Evolutionary conservation across 2,797 vertebrate species (phyloP).

Genomic region (Enteromius anoplus): DNA sequence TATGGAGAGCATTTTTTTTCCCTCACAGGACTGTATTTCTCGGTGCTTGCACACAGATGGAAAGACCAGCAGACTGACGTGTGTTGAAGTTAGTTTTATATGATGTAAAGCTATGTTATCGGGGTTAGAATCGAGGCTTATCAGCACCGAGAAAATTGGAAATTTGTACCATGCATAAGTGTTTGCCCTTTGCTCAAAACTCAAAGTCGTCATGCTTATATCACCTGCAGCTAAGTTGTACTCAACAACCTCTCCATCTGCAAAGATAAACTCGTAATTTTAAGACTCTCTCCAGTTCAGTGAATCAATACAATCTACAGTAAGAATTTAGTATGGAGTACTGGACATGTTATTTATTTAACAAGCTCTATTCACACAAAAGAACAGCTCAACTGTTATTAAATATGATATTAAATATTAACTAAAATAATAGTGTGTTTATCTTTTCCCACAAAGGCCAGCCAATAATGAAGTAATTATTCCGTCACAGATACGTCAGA

Average conservation of each 20-base stretch:
- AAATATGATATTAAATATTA: neutral
- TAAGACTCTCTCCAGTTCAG: slow-evolving; percentile 24
- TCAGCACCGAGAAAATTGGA: slow-evolving; percentile 37
- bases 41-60: neutral
- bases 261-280: slow-evolving; percentile 26
- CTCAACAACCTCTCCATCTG: slow-evolving; percentile 7
- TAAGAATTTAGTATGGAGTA: slow-evolving; percentile 5
- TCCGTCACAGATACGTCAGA: slow-evolving; percentile 3
- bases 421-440: neutral
- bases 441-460: neutral
- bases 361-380: neutral
- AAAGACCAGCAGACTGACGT: neutral
- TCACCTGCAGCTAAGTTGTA: slow-evolving; percentile 28
- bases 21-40: neutral
- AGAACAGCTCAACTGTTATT: neutral
- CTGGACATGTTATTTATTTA: neutral
- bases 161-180: slow-evolving; percentile 22
- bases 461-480: slow-evolving; percentile 11
- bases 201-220: slow-evolving; percentile 23
- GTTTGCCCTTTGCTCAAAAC: slow-evolving; percentile 47
- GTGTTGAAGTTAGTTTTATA: neutral
- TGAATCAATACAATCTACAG: slow-evolving; percentile 17
- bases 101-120: neutral
- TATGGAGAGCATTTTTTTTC: too few relatives aligned
- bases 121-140: slow-evolving; percentile 3